These are phyloP conservation scores for Corvus cornix DNA, from an alignment of 2,113 vertebrate genomes.

Conservation along the genomic window DNA sequence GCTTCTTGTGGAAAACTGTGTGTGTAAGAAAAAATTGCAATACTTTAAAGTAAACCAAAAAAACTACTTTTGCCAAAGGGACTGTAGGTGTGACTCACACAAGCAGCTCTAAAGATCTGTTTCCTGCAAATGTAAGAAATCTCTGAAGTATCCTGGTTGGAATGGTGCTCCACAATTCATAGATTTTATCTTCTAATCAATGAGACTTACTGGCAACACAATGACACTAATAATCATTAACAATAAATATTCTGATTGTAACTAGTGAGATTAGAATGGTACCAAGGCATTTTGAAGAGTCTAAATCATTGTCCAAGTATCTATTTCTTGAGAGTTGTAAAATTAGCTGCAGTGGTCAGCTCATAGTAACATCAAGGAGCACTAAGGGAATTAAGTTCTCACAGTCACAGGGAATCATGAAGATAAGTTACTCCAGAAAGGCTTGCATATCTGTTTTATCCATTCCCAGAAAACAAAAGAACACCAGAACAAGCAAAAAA, in stretches of 20 bases:
- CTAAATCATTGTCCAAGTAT: neutral
- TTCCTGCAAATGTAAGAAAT: neutral
- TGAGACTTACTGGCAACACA: neutral
- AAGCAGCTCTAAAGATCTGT: neutral
- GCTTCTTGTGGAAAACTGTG: neutral
- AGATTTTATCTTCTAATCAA: neutral
- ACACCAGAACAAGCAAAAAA: neutral
- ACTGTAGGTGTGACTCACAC: neutral
- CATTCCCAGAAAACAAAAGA: neutral
- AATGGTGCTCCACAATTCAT: neutral
- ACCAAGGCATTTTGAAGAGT: neutral
- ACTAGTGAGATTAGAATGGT: neutral
- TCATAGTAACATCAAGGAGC: neutral
- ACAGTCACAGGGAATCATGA: neutral
- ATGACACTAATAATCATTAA: neutral
- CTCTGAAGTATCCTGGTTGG: neutral
- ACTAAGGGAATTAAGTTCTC: neutral
- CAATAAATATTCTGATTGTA: neutral
- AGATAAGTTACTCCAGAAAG: neutral
- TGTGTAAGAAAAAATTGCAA: neutral
- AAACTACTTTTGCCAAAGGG: neutral
- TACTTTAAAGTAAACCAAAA: neutral
- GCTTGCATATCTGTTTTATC: neutral
- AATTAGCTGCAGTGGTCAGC: neutral
- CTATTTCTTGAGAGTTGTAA: neutral